phyloP scores from a whole-genome alignment of 2,797 vertebrate genomes.

The Perodicticus potto region DNA sequence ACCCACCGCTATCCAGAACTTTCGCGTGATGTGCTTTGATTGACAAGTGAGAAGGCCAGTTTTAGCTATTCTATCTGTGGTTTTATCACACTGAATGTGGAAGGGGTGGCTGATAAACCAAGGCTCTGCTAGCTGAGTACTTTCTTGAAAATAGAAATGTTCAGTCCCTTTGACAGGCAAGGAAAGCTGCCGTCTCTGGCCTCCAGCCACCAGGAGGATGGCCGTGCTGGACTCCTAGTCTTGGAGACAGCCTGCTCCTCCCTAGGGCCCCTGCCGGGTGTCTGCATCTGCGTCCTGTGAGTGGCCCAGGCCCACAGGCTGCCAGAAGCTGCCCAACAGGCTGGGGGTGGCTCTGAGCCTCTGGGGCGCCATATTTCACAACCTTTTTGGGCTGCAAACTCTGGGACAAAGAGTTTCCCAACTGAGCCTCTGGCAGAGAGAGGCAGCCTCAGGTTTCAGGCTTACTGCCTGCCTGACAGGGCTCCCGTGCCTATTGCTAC shows the following conservation, averaged over 20 bases:
- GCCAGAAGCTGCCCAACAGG: background rate
- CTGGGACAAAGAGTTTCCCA: background rate
- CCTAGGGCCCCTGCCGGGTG: background rate
- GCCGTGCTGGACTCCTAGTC: background rate
- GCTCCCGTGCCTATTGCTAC: background rate
- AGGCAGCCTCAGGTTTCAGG: background rate
- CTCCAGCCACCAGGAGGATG: background rate
- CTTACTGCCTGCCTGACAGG: background rate
- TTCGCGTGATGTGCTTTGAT: background rate
- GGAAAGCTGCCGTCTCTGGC: background rate
- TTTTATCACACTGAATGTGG: background rate
- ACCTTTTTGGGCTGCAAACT: background rate
- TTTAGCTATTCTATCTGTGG: background rate
- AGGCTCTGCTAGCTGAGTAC: background rate
- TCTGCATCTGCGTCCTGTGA: background rate
- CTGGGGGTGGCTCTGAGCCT: background rate
- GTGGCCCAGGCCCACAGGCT: background rate
- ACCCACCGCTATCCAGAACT: background rate
- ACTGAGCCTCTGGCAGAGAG: background rate
- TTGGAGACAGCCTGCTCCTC: background rate
- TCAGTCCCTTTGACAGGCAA: background rate
- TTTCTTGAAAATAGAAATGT: background rate
- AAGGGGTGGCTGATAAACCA: background rate
- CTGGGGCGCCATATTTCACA: background rate
- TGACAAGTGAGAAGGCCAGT: background rate